These are phyloP conservation scores for Drosophila paranaensis DNA, from an alignment of 2,888 invertebrate species.

Conservation along the genomic window DNA sequence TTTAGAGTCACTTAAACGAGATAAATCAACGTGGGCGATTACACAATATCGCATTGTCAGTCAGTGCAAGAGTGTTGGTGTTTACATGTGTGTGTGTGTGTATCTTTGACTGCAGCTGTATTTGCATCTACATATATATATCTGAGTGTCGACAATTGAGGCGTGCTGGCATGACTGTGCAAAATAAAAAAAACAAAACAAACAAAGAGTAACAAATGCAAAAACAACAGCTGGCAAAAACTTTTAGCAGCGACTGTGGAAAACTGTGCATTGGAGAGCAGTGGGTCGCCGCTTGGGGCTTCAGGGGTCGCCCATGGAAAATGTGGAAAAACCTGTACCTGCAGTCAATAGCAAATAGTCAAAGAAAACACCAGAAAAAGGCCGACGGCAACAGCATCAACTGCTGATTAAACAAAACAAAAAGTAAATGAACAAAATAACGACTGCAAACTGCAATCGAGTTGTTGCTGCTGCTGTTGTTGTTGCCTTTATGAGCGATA, in stretches of 20 bases:
- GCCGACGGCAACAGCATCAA: conserved; percentile 14
- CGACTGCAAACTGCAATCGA: conserved; percentile 50
- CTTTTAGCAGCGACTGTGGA: conserved; percentile 37
- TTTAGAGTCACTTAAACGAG: conserved; percentile 77
- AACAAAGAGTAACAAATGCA: conserved; percentile 38
- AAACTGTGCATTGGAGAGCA: conserved; percentile 65
- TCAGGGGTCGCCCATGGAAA: conserved; percentile 55
- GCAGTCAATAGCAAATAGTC: conserved; percentile 51
- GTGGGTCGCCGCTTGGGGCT: conserved; percentile 57
- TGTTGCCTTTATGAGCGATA: conserved; percentile 61
- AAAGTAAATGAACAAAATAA: conserved; percentile 38
- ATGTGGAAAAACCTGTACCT: conserved; percentile 74
- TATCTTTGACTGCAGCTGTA: conserved; percentile 12
- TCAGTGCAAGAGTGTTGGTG: conserved; percentile 17
- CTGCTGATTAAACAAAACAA: conserved; percentile 42
- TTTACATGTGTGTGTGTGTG: conserved; percentile 18
- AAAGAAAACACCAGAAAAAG: conserved; percentile 17
- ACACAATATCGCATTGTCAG: conserved; percentile 69
- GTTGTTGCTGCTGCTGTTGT: conserved; percentile 36
- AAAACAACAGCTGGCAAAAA: conserved; percentile 24
- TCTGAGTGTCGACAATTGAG: conserved; percentile 54
- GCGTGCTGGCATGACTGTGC: conserved; percentile 68
- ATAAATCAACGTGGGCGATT: conserved; percentile 80
- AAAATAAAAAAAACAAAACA: conserved; percentile 36
- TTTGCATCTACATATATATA: conserved; percentile 10